Percentiles rank a stretch among this genome's conserved stretches.
Evolutionary conservation across 2,113 vertebrate genomes (phyloP).

Genomic region (Candoia aspera): DNA sequence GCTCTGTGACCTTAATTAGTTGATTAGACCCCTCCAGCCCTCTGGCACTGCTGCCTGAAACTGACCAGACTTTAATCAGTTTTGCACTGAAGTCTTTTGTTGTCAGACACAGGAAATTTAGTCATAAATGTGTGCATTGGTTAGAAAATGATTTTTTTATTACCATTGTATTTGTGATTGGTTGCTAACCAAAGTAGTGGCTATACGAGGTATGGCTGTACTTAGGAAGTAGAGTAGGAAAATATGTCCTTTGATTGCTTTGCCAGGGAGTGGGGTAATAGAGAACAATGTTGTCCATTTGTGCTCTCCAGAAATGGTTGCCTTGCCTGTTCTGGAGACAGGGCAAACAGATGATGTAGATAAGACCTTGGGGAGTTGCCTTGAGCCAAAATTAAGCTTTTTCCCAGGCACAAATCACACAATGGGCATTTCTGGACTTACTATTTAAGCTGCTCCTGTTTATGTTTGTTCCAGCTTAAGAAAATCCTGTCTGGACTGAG

Average conservation of each 20-base stretch:
- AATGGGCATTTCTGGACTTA: background rate
- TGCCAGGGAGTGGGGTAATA: background rate
- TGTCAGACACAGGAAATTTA: background rate
- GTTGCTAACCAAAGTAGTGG: no score
- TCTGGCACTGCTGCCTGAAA: background rate
- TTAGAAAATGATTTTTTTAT: background rate
- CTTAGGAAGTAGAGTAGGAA: no score
- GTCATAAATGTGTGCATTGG: background rate
- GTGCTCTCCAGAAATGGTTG: background rate
- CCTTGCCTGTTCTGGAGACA: background rate
- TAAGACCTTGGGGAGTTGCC: background rate
- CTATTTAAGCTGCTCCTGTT: background rate
- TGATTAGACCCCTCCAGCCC: no score
- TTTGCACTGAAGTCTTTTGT: background rate
- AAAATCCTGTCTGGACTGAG: background rate
- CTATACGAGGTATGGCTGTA: no score
- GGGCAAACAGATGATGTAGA: background rate
- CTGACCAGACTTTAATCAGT: background rate
- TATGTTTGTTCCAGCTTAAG: background rate
- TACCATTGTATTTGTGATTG: no score
- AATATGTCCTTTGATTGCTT: background rate
- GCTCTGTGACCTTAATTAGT: background rate
- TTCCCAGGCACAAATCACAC: background rate
- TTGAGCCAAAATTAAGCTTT: background rate
- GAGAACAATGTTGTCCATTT: background rate